These are phyloP conservation scores for Chrysodeixis includens DNA, from an alignment of 2,888 invertebrate species.

Conservation along the genomic window DNA sequence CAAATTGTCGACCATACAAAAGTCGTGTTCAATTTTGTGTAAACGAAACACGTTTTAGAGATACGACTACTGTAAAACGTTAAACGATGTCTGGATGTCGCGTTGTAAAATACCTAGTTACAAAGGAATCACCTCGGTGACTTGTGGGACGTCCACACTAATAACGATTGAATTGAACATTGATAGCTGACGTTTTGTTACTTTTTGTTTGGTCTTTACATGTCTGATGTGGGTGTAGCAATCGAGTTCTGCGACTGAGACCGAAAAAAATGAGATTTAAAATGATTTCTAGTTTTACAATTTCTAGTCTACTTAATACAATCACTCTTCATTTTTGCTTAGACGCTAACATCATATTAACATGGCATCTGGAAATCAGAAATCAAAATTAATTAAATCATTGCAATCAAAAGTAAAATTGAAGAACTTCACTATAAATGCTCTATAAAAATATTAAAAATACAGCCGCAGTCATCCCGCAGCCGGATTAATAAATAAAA, in stretches of 20 bases:
- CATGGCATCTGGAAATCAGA: neutral
- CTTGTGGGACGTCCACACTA: constrained; percentile 22
- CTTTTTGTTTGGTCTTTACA: no score
- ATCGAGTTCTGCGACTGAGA: no score
- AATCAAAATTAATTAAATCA: neutral
- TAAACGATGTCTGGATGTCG: constrained; percentile 56
- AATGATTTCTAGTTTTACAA: no score
- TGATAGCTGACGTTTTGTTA: neutral
- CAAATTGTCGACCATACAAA: constrained; percentile 53
- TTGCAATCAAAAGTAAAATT: neutral
- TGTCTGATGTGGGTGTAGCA: no score
- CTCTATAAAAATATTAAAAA: constrained; percentile 2
- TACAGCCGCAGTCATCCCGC: neutral
- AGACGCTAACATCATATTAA: no score
- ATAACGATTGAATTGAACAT: constrained; percentile 18
- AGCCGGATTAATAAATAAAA: neutral
- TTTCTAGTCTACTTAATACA: no score
- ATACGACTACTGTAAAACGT: constrained; percentile 68
- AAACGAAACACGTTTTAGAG: constrained; percentile 71
- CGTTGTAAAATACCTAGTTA: constrained; percentile 62
- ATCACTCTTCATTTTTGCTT: no score
- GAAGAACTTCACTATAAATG: neutral
- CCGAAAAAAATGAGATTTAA: no score
- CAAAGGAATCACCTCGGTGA: constrained; percentile 44
- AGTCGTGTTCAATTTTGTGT: constrained; percentile 56